Base-by-base conservation (phyloP, 1,140 invertebrate genomes). In the Vanessa tameamea region DNA sequence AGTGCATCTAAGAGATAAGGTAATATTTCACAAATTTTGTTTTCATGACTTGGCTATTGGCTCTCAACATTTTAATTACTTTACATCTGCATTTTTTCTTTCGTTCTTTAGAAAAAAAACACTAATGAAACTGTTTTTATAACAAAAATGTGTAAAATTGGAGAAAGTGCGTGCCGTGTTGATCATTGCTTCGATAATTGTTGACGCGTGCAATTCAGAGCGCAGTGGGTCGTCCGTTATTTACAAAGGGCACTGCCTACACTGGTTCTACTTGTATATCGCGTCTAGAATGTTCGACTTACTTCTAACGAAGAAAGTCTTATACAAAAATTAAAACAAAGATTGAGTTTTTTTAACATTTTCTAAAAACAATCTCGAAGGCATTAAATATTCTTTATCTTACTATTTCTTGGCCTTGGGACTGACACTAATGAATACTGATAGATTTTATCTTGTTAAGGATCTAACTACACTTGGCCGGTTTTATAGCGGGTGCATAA, bases 401-500 rank as follows among this genome's bases (percentile, higher is more conserved):
- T 9, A 53, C 20, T 12, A 57, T 23, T 57, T 23, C 43, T 14
- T 23, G 66, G 37, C 66, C 66, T 69, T 69, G 66, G 3, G 9
- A 43, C 66, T 61, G 57, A 23, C 26, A 15, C 66, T 59, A 59
- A 69, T 69, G 59, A 69, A 69, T 69, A 31, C 26, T 20, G 66
- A 69, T 69, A 69, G n/a, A 51, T 26, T 57, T 55, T 51, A 31
- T 47, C 37, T 47, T 12, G 53, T 31, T 59, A 61, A 61, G 14
- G 57, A 61, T 61, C 57, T 61, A 55, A 31, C 53, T 23, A 57
- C 53, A 69, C 37, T 61, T 57, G 55, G 57, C 68, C 47, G 68
- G 68, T 69, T 69, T 61, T 63, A 48, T 69, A 69, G 68, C 37
- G 57, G 67, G 67, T 59, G 53, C 67, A 69, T 69, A 69, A 50